Evolutionary conservation across 2,797 vertebrate species (phyloP).

Genomic region (Darevskia mixta): DNA sequence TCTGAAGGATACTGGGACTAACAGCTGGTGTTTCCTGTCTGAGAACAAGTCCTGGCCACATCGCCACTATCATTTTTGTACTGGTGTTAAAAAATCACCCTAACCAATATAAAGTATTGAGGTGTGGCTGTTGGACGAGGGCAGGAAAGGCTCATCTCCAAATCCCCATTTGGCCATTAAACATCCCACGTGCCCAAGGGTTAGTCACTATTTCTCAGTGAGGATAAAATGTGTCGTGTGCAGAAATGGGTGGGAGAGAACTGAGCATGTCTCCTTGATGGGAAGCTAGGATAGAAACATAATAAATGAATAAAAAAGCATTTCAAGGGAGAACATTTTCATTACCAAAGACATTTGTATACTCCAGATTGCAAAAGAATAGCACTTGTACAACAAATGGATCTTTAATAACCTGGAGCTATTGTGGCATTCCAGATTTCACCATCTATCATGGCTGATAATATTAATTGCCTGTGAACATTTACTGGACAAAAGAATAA

Average conservation of each 20-base stretch:
- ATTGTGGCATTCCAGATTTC: neutral
- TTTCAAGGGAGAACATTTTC: neutral
- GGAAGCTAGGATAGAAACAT: neutral
- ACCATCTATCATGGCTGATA: neutral
- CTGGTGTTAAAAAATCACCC: neutral
- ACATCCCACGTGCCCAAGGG: neutral
- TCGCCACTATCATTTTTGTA: neutral
- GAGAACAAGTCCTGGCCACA: neutral
- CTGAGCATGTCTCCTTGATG: neutral
- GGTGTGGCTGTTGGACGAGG: neutral
- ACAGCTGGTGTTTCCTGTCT: too few species aligned
- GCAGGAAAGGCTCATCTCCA: neutral
- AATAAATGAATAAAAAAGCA: neutral
- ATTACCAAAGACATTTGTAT: neutral
- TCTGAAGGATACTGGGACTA: too few species aligned
- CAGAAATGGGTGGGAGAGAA: neutral
- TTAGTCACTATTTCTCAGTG: neutral
- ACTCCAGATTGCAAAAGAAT: neutral
- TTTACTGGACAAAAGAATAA: neutral
- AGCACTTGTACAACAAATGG: neutral
- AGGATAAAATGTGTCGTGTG: neutral
- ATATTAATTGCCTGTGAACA: neutral
- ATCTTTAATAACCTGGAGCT: neutral
- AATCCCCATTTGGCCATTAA: neutral
- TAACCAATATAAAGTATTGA: neutral